Evolutionary conservation across 2,888 invertebrate genomes (phyloP).

Genomic region (Amphimallon solstitiale): DNA sequence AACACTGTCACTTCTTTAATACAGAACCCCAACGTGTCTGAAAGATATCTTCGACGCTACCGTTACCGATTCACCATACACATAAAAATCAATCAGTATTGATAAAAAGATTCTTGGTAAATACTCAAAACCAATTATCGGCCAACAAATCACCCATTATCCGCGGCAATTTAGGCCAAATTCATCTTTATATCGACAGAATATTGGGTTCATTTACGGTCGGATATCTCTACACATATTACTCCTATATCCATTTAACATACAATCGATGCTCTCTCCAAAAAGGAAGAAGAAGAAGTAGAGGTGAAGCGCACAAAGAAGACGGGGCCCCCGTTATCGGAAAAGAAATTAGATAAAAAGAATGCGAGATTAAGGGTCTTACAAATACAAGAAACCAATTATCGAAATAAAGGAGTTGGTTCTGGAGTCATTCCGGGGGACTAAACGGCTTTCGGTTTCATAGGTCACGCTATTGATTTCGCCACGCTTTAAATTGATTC

Average conservation of each 20-base stretch:
- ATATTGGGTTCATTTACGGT: not conserved
- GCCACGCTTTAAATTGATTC: slow-evolving; percentile 49
- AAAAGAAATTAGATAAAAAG: slow-evolving; percentile 54
- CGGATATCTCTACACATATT: slow-evolving; percentile 19
- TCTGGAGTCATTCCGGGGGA: slow-evolving; percentile 28
- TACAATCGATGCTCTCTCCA: slow-evolving; percentile 40
- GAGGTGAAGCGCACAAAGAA: slow-evolving; percentile 41
- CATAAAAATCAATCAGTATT: slow-evolving; percentile 42
- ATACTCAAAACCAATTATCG: slow-evolving; percentile 43
- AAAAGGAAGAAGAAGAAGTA: slow-evolving; percentile 13
- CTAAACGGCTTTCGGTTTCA: slow-evolving; percentile 43
- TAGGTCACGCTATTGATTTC: slow-evolving; percentile 46
- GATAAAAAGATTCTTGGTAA: slow-evolving; percentile 42
- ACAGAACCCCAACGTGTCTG: not conserved
- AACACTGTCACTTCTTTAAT: not conserved
- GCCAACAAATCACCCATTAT: slow-evolving; percentile 39
- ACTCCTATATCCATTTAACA: slow-evolving; percentile 43
- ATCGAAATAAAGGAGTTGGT: slow-evolving; percentile 52
- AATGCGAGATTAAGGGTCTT: slow-evolving; percentile 52
- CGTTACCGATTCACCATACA: slow-evolving; percentile 4
- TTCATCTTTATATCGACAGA: slow-evolving; percentile 16
- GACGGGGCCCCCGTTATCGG: slow-evolving; percentile 43
- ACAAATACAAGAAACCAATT: slow-evolving; percentile 58
- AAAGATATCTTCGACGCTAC: slow-evolving; percentile 6
- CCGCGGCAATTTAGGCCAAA: slow-evolving; percentile 23